phyloP scores from a whole-genome alignment of 2,113 vertebrate genomes.

The Blennius ocellaris region DNA sequence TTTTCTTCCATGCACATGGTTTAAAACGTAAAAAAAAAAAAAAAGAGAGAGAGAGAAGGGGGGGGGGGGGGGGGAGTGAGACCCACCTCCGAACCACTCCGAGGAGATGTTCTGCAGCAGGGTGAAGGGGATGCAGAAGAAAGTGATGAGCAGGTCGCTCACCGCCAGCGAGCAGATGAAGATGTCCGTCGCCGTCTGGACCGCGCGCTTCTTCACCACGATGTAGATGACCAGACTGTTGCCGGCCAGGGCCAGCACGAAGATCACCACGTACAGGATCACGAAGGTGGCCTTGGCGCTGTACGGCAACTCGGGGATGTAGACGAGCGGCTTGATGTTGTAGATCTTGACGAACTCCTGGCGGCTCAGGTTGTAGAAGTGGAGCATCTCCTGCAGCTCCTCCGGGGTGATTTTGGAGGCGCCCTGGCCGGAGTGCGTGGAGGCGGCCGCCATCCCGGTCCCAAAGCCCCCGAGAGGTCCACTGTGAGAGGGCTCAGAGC shows the following conservation, averaged over 20 bases:
- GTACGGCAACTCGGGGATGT: constrained; percentile 83
- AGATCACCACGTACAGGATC: constrained; percentile 83
- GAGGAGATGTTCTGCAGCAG: constrained; percentile 87
- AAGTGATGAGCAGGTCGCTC: constrained; percentile 89
- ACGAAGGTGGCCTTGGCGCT: constrained; percentile 82
- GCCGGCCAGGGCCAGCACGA: constrained; percentile 84
- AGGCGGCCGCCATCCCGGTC: constrained; percentile 60
- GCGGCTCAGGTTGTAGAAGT: constrained; percentile 84
- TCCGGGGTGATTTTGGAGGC: constrained; percentile 82
- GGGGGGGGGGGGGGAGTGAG: too few relatives aligned
- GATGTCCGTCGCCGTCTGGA: constrained; percentile 83
- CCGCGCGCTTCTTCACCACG: constrained; percentile 78
- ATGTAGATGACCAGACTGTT: constrained; percentile 86
- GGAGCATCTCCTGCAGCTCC: constrained; percentile 80
- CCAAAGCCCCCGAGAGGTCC: too few relatives aligned
- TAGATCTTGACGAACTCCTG: constrained; percentile 85
- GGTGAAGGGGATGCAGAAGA: constrained; percentile 88
- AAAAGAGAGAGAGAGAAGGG: too few relatives aligned
- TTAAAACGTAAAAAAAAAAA: too few relatives aligned
- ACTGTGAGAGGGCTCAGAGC: background rate
- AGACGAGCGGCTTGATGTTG: constrained; percentile 85
- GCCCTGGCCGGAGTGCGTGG: constrained; percentile 50
- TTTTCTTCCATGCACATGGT: too few relatives aligned
- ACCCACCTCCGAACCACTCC: constrained; percentile 87
- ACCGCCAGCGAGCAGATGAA: constrained; percentile 87